Conservation (phyloP, 2,888 invertebrate genomes). For the Stegana nigrithorax region DNA sequence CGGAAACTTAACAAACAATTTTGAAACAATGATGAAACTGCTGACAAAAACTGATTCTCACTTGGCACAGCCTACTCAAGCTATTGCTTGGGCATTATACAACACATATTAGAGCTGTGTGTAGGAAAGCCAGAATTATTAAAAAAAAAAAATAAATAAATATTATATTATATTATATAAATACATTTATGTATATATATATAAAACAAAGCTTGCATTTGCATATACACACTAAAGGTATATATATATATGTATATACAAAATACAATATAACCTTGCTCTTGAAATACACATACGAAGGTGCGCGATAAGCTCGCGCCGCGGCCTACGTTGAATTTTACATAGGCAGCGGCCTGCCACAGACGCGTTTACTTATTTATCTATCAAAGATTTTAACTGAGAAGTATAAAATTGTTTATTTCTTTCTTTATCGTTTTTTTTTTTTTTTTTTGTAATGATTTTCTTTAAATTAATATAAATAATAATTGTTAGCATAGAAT, state of each 20-base stretch:
- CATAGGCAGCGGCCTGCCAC: too few relatives aligned
- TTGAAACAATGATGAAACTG: conserved; percentile 35
- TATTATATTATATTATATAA: too few relatives aligned
- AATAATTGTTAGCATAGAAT: background rate
- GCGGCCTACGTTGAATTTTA: too few relatives aligned
- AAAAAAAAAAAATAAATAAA: background rate
- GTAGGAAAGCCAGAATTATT: conserved; percentile 45
- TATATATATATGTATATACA: conserved; percentile 26
- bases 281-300: too few relatives aligned
- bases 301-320: too few relatives aligned
- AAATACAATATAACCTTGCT: conserved; percentile 45
- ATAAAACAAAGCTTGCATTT: too few relatives aligned
- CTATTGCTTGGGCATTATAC: background rate
- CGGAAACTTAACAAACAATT: conserved; percentile 49
- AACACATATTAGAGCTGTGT: too few relatives aligned
- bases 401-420: too few relatives aligned
- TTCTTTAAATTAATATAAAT: too few relatives aligned
- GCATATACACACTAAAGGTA: conserved; percentile 26
- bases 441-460: background rate
- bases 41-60: conserved; percentile 38
- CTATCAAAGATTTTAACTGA: too few relatives aligned
- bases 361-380: too few relatives aligned
- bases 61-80: conserved; percentile 39
- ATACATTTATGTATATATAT: conserved; percentile 12
- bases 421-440: background rate